Evolutionary conservation across 2,888 invertebrate species (phyloP), one percentile per base, ranked within the genome.

Genomic region (Sinopyrophorus schimmeli): DNA sequence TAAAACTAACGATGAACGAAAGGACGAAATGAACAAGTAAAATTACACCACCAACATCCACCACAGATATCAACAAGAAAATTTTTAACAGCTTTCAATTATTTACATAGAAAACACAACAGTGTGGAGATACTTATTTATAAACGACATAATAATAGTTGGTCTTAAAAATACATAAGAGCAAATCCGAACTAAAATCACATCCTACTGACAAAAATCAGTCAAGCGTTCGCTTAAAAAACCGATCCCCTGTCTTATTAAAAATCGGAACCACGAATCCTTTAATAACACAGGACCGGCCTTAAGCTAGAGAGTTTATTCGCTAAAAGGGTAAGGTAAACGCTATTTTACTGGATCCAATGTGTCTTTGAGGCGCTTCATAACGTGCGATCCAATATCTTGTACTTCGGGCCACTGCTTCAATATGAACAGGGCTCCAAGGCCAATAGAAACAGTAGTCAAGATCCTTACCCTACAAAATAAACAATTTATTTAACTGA

Each of bases 321-420:
- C 10, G 47, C 54, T 57, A 60, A 59, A 60, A 16, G 55, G 48
- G 31, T 40, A 44, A 12, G 58, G 53, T 59, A 69, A 62, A 65
- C 65, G 71, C 72, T 74, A 74, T 72, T 73, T 73, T 50, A 71
- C 73, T 39, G 73, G 73, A 63, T 87, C 83, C 57, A 89, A 76
- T 65, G 86, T 87, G 75, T 88, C 86, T 73, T 88, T 88, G 66
- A 89, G 80, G 63, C 87, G 81, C 62, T 86, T 81, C 76, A 88
- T 81, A 56, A 89, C 80, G 63, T 89, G 89, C 57, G 86, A 85
- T 11, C 89, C 89, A 58, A 90, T 83, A 65, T 89, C 89, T 69
- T 85, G 81, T 61, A 92, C 86, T 72, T 92, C 92, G 41, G 91
- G 92, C 92, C 92, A 92, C 69, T 92, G 92, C 69, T 88, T 86